Evolutionary conservation across 2,797 vertebrate genomes (phyloP), one percentile per base, ranked within the genome.

Genomic region (Dallia pectoralis): DNA sequence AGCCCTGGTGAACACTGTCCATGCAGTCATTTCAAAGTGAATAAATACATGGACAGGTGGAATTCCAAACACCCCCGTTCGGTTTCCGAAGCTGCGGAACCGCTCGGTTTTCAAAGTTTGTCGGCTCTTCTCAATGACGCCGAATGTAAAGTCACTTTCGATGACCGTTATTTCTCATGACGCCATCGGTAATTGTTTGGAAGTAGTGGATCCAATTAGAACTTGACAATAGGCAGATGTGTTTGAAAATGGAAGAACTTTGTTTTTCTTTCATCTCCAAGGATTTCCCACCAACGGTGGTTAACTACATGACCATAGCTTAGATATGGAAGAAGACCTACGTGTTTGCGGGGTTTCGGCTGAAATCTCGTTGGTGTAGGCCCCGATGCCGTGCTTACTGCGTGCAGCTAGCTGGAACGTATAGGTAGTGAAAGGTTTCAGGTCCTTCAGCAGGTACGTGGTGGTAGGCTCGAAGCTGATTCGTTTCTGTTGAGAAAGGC

Each of bases 301-400:
- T 80, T 75, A 32, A 36, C 71, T 67, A 72, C 67, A 25, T 51
- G 56, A 18, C 44, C 67, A 64, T 56, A 64, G 80, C 27, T 69
- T 48, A 36, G 87, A 85, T 84, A 92, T 92, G 91, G 95, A 98
- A 91, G 91, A 91, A 89, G 91, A 99, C 98, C 95, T 98, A 99
- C 98, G 98, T 96, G 98, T 99, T 94, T 99, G 97, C 86, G 98
- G 96, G 75, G 98, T 99, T 90, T 97, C 96, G 0, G 97, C 96
- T 27, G 96, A 97, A 86, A 99, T 97, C 92, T 98, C 97, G 15
- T 95, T 93, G 81, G 97, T 99, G 7, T 97, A 98, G 75, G 97
- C 97, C 71, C 98, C 97, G 18, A 98, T 90, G 78, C 97, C 98
- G 67, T 98, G 95, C 47, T 95, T 96, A 88, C 97, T 98, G 30